Evolutionary conservation across 2,888 invertebrate genomes (phyloP).

Genomic region (Drymonia ruficornis): DNA sequence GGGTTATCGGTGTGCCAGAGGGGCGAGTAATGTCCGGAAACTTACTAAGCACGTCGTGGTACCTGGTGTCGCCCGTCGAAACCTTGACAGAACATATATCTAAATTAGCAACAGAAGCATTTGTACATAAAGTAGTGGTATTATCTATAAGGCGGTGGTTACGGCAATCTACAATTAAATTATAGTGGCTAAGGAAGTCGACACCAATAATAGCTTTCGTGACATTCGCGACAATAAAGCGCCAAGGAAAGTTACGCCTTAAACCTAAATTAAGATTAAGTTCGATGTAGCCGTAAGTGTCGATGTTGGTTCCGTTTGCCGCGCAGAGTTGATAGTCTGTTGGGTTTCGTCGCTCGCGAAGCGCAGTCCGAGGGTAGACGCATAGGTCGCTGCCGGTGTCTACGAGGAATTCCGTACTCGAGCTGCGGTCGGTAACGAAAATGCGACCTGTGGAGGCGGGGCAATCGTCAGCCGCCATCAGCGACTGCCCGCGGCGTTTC

Average conservation of each 20-base stretch:
- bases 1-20: constrained; percentile 8
- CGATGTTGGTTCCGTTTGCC: constrained; percentile 34
- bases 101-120: not conserved
- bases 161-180: not conserved
- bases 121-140: not conserved
- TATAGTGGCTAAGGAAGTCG: constrained; percentile 35
- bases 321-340: constrained; percentile 23
- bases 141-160: not conserved
- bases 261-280: constrained; percentile 33
- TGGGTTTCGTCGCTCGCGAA: constrained; percentile 16
- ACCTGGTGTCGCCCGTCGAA: constrained; percentile 9
- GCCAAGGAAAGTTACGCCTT: constrained; percentile 33
- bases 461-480: not conserved
- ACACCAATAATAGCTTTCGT: constrained; percentile 41
- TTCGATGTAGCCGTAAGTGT: constrained; percentile 31
- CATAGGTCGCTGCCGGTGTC: constrained; percentile 4
- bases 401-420: constrained; percentile 2
- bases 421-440: constrained; percentile 7
- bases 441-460: constrained; percentile 5
- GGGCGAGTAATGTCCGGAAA: constrained; percentile 15
- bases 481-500: constrained; percentile 12
- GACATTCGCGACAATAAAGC: constrained; percentile 39
- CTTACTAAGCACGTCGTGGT: constrained; percentile 5
- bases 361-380: constrained; percentile 12
- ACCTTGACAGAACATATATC: too few species aligned